Base-by-base conservation (phyloP, 2,113 vertebrate species). In the Reinhardtius hippoglossoides region DNA sequence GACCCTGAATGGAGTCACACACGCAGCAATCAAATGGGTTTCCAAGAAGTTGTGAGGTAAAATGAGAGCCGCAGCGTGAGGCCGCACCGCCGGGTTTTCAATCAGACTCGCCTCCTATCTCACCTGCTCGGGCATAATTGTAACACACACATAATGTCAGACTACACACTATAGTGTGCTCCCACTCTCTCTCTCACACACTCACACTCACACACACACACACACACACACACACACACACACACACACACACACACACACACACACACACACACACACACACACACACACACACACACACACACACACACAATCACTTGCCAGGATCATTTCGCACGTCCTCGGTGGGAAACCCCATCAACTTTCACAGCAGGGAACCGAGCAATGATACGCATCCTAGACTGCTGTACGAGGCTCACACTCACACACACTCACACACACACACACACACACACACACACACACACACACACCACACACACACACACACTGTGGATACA, bases 271-370 rank as follows among this genome's bases (percentile, higher is more conserved):
- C 56, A 73, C 26, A 59, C 77, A 23, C n/a, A 42, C 65, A 52
- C 63, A 60, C 48, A 44, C 35, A 48, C 46, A 15, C 58, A n/a
- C 63, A 74, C 52, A 65, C 61, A 57, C 71, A 78, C 60, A 37
- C 42, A 66, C 71, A 57, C 82, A 91, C n/a, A n/a, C n/a, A n/a
- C n/a, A 89, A 91, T 89, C 85, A 82, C 84, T 92, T 76, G 81
- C 67, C 68, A 20, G 83, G 80, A 86, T 86, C 85, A 68, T 88
- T 89, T 88, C 37, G 62, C 89, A 89, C 88, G 80, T 84, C 70
- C 84, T 89, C 88, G 1, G 68, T 88, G 84, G 88, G 84, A 86
- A 90, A 91, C 81, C 87, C 92, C 88, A 93, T 93, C 91, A 91
- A 82, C 83, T 89, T 70, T 89, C 89, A 80, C 91, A 93, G 92